phyloP scores from a whole-genome alignment of 2,888 invertebrate species.

The Platynereis dumerilii region DNA sequence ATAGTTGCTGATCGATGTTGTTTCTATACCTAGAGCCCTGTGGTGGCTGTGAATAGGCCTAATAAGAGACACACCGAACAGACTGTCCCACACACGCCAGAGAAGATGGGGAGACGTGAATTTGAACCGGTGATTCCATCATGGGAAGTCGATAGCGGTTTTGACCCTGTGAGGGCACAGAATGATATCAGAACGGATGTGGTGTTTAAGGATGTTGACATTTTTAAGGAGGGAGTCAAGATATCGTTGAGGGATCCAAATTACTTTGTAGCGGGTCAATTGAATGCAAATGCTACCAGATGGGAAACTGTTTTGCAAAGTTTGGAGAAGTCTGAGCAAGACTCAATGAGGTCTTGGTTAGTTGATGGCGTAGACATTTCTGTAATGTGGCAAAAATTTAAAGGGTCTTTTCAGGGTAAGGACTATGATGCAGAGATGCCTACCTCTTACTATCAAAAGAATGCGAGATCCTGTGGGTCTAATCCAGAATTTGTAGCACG shows the following conservation, averaged over 20 bases:
- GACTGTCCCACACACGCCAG: too few relatives aligned
- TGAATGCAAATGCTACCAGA: not conserved
- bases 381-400: not conserved
- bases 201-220: not conserved
- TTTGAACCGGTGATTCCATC: not conserved
- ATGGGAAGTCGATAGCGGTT: not conserved
- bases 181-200: not conserved
- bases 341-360: not conserved
- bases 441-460: not conserved
- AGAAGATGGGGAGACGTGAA: not conserved
- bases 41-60: too few relatives aligned
- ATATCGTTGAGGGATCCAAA: not conserved
- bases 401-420: not conserved
- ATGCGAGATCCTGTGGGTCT: not conserved
- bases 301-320: not conserved
- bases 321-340: not conserved
- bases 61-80: too few relatives aligned
- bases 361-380: not conserved
- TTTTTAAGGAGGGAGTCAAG: not conserved
- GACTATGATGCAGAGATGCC: not conserved
- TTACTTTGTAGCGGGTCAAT: not conserved
- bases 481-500: conserved; percentile 2
- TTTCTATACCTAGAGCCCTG: too few relatives aligned
- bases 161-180: not conserved
- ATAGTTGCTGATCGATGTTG: too few relatives aligned